Base-by-base conservation (phyloP, 1,140 invertebrate genomes). In the Pollicipes pollicipes region DNA sequence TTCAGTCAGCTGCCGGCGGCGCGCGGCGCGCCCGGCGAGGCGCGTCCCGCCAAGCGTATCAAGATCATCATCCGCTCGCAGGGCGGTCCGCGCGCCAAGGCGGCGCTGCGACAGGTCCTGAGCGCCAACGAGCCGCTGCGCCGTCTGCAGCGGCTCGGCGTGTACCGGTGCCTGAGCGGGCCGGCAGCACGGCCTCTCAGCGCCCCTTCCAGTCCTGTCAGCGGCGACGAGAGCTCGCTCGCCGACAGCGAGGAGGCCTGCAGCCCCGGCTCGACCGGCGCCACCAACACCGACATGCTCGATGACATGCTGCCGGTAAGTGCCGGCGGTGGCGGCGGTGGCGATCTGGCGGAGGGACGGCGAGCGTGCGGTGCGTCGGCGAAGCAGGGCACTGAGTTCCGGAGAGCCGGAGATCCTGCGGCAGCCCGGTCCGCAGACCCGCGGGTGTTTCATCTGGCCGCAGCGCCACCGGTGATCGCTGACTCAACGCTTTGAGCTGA, bases 41-140 rank as follows among this genome's bases (percentile, higher is more conserved):
- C 13, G 13, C 45, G 45, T 10, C 45, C 45, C 17, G 45, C 45
- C 45, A 58, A 58, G 21, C 45, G 45, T 21, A 58, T 58, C 45
- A 58, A 58, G 45, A 58, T 58, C 45, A 58, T 58, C 45, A 58
- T 58, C 45, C 45, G 45, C 45, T 58, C 45, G 45, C 45, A 58
- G 45, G 45, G 45, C 45, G 45, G 45, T 24, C 45, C 45, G 45
- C 45, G 45, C 45, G 45, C 45, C 45, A 58, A 58, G 45, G 45
- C 45, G 45, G 45, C 45, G 17, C 45, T 58, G 10, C 45, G 45
- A 24, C 45, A 58, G 17, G 45, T 58, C 10, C 45, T 58, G 45
- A 58, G 45, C 45, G 45, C 6, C 45, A 58, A 58, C 45, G 45
- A 58, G 21, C 45, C 45, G 6, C 45, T 58, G 45, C 8, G 45